Conservation (phyloP, 2,888 invertebrate genomes). For the Eupithecia insigniata region DNA sequence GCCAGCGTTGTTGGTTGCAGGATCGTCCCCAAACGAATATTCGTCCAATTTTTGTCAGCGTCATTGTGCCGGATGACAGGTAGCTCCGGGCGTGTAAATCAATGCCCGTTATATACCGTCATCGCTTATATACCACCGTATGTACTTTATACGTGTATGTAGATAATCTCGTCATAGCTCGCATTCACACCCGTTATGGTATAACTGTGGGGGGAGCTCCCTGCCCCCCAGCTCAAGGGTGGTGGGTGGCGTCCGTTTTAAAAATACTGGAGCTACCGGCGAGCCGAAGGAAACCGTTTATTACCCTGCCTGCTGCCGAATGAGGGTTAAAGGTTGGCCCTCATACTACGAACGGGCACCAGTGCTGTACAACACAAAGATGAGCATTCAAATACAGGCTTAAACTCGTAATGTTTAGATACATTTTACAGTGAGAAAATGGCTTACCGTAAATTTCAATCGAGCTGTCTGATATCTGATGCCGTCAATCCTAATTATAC, state of each 20-base stretch:
- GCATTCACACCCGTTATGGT: slow-evolving; percentile 80
- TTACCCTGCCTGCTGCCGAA: slow-evolving; percentile 35
- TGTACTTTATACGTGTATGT: slow-evolving; percentile 67
- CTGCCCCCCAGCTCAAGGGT: not conserved
- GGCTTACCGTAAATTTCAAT: too few relatives aligned
- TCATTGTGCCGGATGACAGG: slow-evolving; percentile 76
- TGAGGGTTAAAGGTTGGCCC: not conserved
- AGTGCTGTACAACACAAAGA: not conserved
- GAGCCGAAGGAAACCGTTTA: slow-evolving; percentile 75
- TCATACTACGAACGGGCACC: too few relatives aligned
- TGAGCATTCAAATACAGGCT: too few relatives aligned
- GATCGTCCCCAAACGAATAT: slow-evolving; percentile 3
- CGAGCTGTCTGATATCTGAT: not conserved
- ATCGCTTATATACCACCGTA: slow-evolving; percentile 74
- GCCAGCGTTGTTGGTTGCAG: not conserved
- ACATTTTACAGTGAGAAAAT: too few relatives aligned
- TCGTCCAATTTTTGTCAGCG: slow-evolving; percentile 42
- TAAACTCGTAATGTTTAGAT: too few relatives aligned
- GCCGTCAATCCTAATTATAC: too few relatives aligned
- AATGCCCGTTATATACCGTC: slow-evolving; percentile 77
- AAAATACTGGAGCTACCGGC: slow-evolving; percentile 77
- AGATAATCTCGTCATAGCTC: slow-evolving; percentile 83
- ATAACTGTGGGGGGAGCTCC: slow-evolving; percentile 65
- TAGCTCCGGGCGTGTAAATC: slow-evolving; percentile 76
- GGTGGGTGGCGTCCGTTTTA: slow-evolving; percentile 77